Base-by-base conservation (phyloP, 2,888 invertebrate genomes). In the Molorchus minor region DNA sequence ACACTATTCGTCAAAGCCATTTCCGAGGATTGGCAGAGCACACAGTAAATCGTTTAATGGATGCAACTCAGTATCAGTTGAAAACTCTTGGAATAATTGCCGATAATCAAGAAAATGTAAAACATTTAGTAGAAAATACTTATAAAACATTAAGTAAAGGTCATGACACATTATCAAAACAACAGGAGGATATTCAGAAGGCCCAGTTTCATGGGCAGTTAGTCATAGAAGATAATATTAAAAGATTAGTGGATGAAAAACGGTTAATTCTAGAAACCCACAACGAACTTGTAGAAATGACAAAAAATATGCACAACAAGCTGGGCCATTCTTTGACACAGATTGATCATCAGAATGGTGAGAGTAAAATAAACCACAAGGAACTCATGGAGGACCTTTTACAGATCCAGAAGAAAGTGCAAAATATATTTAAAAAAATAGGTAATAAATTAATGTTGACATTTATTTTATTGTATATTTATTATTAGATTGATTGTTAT, bases 21-120 rank as follows among this genome's bases (percentile, higher is more conserved):
- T 89, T 89, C 77, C 81, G 86, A 46, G 86, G 85, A 15, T 78
- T 87, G 44, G 85, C 88, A 1, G 88, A 89, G 76, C 80, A 85
- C 60, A 86, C 88, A 0, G 85, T 89, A 10, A 88, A 88, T 75
- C 83, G 84, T 67, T 77, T 89, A 47, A 84, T 88, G 81, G 77
- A 83, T 38, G 81, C 85, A 44, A 74, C 80, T 4, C 69, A 69
- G 35, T 65, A 76, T 56, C 80, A 80, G 57, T 66, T 80, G 8
- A 61, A 61, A 41, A 75, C 75, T 17, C 63, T 80, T 12, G 72
- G 70, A 30, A 74, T 74, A 62, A 75, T 80, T 56, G 66, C 75
- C 33, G 58, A 69, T 19, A 75, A 75, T 56, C 80, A 80, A 61
- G 69, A 77, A 53, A 69, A 70, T 64, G 67, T 80, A 19, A 74